These are phyloP conservation scores for Trichogramma dendrolimi DNA, from an alignment of 2,888 invertebrate genomes.

Conservation along the genomic window DNA sequence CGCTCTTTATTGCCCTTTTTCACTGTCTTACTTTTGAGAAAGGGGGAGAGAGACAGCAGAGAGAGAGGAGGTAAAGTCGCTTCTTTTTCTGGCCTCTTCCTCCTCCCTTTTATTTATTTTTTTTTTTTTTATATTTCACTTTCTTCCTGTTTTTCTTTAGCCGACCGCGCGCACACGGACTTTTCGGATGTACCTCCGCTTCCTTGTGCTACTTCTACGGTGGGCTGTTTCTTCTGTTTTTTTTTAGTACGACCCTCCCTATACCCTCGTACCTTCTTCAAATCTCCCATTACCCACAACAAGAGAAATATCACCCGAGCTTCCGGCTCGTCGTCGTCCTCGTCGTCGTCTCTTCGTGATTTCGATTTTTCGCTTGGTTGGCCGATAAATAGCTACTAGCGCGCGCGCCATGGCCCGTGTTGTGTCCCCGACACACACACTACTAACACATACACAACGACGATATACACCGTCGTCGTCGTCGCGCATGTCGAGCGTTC, in stretches of 20 bases:
- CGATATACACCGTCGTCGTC: neutral
- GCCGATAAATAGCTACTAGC: constrained; percentile 19
- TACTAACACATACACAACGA: too few relatives aligned
- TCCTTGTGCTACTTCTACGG: too few relatives aligned
- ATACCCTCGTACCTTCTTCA: too few relatives aligned
- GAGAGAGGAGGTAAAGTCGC: neutral
- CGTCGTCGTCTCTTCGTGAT: constrained; percentile 6
- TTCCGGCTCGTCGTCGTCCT: neutral
- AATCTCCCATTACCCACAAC: too few relatives aligned
- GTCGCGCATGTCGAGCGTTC: neutral
- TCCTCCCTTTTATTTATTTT: neutral
- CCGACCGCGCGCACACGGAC: neutral
- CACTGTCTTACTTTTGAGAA: constrained; percentile 14
- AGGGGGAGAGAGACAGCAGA: neutral
- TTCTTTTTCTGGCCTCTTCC: neutral
- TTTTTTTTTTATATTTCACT: constrained; percentile 14
- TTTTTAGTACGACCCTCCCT: neutral
- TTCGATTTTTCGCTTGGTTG: constrained; percentile 18
- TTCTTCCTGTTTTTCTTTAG: constrained; percentile 7
- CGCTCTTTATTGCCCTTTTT: constrained; percentile 18
- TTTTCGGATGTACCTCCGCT: neutral
- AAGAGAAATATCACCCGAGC: too few relatives aligned
- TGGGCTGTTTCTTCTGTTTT: neutral
- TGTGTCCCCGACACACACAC: too few relatives aligned
- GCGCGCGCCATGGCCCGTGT: neutral